Conservation (phyloP, 2,888 invertebrate genomes). For the Orchestes rusci region DNA sequence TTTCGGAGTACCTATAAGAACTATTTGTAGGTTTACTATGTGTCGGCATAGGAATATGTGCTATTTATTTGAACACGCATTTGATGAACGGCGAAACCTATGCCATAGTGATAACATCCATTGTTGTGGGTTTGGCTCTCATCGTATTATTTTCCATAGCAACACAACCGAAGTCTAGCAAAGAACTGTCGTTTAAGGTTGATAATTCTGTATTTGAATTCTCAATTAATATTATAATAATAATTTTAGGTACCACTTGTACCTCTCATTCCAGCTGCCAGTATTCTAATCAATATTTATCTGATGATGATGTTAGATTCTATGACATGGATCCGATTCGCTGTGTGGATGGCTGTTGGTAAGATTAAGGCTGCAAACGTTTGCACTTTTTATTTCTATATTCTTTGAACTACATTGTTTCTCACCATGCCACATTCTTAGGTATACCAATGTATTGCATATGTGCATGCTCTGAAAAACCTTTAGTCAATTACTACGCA, state of each 20-base stretch:
- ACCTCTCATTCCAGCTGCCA: conserved; percentile 72
- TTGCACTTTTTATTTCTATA: neutral
- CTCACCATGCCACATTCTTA: too few species aligned
- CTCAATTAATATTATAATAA: neutral
- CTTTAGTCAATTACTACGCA: conserved; percentile 1
- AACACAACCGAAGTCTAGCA: conserved; percentile 56
- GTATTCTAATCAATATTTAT: conserved; percentile 76
- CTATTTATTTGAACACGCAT: conserved; percentile 34
- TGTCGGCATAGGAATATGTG: conserved; percentile 37
- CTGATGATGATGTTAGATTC: conserved; percentile 73
- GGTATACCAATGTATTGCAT: conserved; percentile 39
- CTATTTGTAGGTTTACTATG: conserved; percentile 36
- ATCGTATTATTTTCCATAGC: conserved; percentile 49
- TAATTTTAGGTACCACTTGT: conserved; percentile 67
- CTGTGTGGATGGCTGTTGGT: conserved; percentile 76
- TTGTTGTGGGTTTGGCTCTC: conserved; percentile 32
- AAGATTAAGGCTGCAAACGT: conserved; percentile 33
- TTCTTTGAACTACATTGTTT: neutral
- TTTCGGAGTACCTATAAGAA: neutral
- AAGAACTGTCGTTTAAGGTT: conserved; percentile 54
- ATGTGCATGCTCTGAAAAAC: conserved; percentile 23
- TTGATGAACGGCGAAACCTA: conserved; percentile 40
- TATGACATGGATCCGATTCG: conserved; percentile 78
- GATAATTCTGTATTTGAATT: conserved; percentile 2
- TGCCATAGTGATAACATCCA: conserved; percentile 32